phyloP scores from a whole-genome alignment of 2,797 vertebrate species.

The Protonibea diacanthus region DNA sequence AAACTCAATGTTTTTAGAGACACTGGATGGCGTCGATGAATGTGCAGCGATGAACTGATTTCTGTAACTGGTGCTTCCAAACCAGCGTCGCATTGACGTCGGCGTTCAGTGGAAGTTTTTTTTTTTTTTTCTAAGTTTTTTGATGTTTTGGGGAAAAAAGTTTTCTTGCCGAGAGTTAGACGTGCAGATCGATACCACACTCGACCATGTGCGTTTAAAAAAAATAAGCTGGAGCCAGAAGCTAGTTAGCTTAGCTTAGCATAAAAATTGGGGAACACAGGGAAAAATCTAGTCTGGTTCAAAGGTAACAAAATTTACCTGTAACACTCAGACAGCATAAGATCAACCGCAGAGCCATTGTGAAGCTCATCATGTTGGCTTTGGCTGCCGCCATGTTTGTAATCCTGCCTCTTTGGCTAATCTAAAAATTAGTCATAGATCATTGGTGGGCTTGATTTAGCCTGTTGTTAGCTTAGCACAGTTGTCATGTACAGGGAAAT shows the following conservation, averaged over 20 bases:
- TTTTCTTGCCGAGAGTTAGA: background rate
- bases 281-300: too few species aligned
- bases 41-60: conserved; percentile 70
- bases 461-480: too few species aligned
- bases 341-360: too few species aligned
- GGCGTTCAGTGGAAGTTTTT: conserved; percentile 30
- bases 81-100: conserved; percentile 37
- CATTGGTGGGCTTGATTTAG: too few species aligned
- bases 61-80: conserved; percentile 54
- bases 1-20: conserved; percentile 62
- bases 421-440: too few species aligned
- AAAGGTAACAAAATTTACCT: too few species aligned
- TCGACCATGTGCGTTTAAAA: background rate
- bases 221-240: conserved; percentile 6
- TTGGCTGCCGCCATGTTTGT: too few species aligned
- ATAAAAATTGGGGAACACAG: too few species aligned
- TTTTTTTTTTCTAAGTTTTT: background rate
- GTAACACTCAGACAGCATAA: too few species aligned
- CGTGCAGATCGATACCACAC: background rate
- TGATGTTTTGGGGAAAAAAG: conserved; percentile 13
- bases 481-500: too few species aligned
- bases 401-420: too few species aligned
- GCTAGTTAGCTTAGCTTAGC: background rate
- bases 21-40: conserved; percentile 84
- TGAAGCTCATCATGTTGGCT: too few species aligned